Evolutionary conservation across 2,113 vertebrate genomes (phyloP).

Genomic region (Trochalopteron elliotii): DNA sequence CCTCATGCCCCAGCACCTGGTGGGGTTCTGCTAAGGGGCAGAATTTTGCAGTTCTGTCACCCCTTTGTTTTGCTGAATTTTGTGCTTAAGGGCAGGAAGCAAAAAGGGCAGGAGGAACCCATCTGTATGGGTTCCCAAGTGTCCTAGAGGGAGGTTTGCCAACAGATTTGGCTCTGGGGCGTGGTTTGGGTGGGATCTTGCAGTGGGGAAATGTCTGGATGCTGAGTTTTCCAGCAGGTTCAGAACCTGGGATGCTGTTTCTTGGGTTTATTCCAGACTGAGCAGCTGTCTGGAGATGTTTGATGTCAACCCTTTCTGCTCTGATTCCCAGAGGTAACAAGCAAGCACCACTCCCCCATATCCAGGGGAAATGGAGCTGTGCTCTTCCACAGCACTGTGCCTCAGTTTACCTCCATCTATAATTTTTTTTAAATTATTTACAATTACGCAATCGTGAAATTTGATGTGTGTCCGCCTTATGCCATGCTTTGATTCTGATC

Average conservation of each 20-base stretch:
- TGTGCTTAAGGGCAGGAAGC: neutral
- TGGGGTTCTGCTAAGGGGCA: neutral
- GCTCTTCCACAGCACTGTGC: neutral
- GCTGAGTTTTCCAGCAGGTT: neutral
- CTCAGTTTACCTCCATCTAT: neutral
- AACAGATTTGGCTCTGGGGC: neutral
- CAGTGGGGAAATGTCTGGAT: neutral
- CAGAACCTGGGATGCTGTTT: neutral
- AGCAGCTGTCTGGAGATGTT: neutral
- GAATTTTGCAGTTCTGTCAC: neutral
- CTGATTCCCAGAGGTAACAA: neutral
- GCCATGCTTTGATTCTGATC: neutral
- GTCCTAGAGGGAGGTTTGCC: neutral
- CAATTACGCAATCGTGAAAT: neutral
- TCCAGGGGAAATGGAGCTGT: neutral
- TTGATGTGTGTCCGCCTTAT: accelerated
- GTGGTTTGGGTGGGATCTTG: neutral
- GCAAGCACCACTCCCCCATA: accelerated
- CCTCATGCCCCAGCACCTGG: accelerated
- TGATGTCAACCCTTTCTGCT: neutral
- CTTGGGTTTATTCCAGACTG: neutral
- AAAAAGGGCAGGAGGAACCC: neutral
- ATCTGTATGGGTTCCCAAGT: accelerated
- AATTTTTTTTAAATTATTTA: accelerated
- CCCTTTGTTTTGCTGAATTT: neutral